These are phyloP conservation scores for Parnassius mnemosyne DNA, from an alignment of 2,888 invertebrate genomes.

Conservation along the genomic window DNA sequence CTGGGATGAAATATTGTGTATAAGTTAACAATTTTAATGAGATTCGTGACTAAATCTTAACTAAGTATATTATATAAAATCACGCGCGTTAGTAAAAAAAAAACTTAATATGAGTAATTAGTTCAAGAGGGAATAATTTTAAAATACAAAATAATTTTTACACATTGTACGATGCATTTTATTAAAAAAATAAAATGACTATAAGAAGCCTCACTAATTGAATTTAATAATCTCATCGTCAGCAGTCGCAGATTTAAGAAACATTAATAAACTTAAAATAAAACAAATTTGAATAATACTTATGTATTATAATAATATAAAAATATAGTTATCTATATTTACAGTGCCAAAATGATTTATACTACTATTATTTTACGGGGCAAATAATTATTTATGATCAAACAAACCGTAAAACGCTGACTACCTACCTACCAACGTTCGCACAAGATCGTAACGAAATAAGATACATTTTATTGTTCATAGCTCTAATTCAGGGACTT, in stretches of 20 bases:
- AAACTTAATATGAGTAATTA: neutral
- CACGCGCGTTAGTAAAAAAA: conserved; percentile 2
- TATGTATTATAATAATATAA: conserved; percentile 71
- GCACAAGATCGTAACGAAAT: neutral
- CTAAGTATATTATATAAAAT: conserved; percentile 1
- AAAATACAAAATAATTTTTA: conserved; percentile 14
- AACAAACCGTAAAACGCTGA: conserved; percentile 26
- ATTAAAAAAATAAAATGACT: conserved; percentile 20
- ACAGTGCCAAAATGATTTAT: conserved; percentile 65
- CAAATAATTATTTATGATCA: conserved; percentile 40
- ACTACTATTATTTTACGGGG: conserved; percentile 34
- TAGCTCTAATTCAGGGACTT: conserved; percentile 20
- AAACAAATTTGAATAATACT: conserved; percentile 56
- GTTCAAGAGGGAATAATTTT: conserved; percentile 16
- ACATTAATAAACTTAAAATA: conserved; percentile 52
- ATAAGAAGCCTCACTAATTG: conserved; percentile 8
- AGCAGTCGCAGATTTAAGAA: conserved; percentile 66
- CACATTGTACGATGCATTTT: conserved; percentile 16
- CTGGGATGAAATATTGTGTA: conserved; percentile 6
- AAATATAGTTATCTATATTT: conserved; percentile 76
- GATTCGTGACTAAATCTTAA: conserved; percentile 32
- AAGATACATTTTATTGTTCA: conserved; percentile 3
- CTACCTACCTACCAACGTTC: conserved; percentile 1
- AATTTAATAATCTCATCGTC: conserved; percentile 42
- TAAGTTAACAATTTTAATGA: conserved; percentile 33